Percentiles rank a stretch among this genome's conserved stretches.
These are phyloP conservation scores for Chionodraco myersi DNA, from an alignment of 2,113 vertebrate genomes.

Conservation along the genomic window DNA sequence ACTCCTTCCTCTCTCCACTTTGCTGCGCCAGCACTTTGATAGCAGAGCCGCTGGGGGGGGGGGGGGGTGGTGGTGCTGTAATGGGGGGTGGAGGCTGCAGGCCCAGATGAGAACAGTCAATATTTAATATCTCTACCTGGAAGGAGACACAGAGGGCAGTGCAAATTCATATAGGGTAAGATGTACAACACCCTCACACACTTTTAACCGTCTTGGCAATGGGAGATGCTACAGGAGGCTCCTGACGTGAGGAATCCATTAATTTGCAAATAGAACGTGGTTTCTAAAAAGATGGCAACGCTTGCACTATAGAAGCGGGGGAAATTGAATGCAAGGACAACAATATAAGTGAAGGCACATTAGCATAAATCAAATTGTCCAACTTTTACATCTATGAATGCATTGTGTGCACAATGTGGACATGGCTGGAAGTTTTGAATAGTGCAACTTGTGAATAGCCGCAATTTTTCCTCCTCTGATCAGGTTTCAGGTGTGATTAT, in stretches of 20 bases:
- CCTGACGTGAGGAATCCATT: slow-evolving; percentile 60
- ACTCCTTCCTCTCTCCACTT: slow-evolving; percentile 48
- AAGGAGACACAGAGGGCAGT: slow-evolving; percentile 79
- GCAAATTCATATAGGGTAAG: slow-evolving; percentile 75
- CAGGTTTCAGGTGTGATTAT: slow-evolving; percentile 67
- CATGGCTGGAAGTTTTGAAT: slow-evolving; percentile 52
- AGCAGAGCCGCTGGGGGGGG: slow-evolving; percentile 58
- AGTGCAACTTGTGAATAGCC: slow-evolving; percentile 36
- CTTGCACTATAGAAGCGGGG: slow-evolving; percentile 30
- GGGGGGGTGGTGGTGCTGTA: slow-evolving; percentile 38
- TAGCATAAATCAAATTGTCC: slow-evolving; percentile 72
- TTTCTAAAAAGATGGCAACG: slow-evolving; percentile 40
- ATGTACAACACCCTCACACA: slow-evolving; percentile 67
- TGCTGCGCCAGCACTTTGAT: slow-evolving; percentile 84
- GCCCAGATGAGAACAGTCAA: slow-evolving; percentile 80
- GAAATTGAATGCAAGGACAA: slow-evolving; percentile 50
- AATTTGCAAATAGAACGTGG: slow-evolving; percentile 55
- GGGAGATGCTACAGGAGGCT: slow-evolving; percentile 29
- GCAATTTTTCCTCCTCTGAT: slow-evolving; percentile 44
- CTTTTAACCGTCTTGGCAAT: slow-evolving; percentile 59
- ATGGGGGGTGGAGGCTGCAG: slow-evolving; percentile 61
- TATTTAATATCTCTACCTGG: slow-evolving; percentile 81
- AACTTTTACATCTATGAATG: slow-evolving; percentile 63
- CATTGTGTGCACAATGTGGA: slow-evolving; percentile 35
- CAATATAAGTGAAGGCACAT: slow-evolving; percentile 52